phyloP scores from a whole-genome alignment of 2,797 vertebrate species.

The Crenuchus spilurus region DNA sequence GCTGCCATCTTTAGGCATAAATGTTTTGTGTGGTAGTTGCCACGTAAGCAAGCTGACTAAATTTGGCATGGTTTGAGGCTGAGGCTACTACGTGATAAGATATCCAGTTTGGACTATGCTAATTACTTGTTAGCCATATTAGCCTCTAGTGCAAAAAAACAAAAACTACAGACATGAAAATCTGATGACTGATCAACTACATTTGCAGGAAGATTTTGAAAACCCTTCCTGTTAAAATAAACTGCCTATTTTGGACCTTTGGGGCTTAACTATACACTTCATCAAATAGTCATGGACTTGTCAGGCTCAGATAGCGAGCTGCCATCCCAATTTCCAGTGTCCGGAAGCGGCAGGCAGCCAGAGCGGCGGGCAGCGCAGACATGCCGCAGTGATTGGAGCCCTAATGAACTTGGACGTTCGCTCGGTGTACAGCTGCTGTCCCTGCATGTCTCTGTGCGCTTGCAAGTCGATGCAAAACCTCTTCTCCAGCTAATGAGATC shows the following conservation, averaged over 20 bases:
- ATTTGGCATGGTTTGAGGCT: too few species aligned
- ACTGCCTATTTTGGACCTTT: neutral
- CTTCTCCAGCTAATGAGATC: conserved; percentile 63
- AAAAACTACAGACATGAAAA: too few species aligned
- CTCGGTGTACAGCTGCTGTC: conserved; percentile 27
- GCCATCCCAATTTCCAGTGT: conserved; percentile 21
- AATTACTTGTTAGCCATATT: too few species aligned
- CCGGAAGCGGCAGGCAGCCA: conserved; percentile 20
- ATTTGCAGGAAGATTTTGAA: too few species aligned
- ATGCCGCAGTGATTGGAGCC: neutral
- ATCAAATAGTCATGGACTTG: conserved; percentile 11
- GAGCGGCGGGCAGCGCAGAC: conserved; percentile 4
- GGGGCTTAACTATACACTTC: conserved; percentile 5
- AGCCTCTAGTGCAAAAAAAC: too few species aligned
- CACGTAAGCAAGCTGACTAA: too few species aligned
- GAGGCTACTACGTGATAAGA: too few species aligned
- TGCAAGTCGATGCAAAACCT: conserved; percentile 13
- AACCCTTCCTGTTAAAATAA: neutral
- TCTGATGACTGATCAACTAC: too few species aligned
- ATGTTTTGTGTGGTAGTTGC: too few species aligned
- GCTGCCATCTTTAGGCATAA: too few species aligned
- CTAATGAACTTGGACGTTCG: conserved; percentile 39
- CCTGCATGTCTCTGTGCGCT: conserved; percentile 19
- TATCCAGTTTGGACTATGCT: too few species aligned
- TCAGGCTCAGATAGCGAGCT: conserved; percentile 12